Conservation (phyloP, 2,113 vertebrate genomes). For the Coregonus clupeaformis region DNA sequence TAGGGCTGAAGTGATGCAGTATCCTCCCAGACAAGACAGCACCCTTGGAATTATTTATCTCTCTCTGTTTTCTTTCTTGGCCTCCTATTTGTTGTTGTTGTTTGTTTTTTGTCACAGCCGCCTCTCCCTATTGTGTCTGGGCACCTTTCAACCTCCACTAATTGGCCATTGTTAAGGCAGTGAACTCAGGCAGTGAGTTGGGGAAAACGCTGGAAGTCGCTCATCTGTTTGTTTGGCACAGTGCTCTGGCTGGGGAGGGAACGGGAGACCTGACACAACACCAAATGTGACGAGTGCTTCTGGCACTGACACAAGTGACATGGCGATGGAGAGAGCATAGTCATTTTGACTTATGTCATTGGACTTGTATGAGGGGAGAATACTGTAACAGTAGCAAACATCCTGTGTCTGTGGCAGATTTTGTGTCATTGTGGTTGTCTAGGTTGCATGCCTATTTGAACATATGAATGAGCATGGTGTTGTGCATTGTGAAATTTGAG, state of each 20-base stretch:
- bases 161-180: constrained; percentile 45
- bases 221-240: constrained; percentile 60
- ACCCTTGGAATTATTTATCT: constrained; percentile 51
- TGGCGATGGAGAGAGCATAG: no score
- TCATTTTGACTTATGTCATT: constrained; percentile 17
- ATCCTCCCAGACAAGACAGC: constrained; percentile 25
- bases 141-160: constrained; percentile 46
- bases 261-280: no score
- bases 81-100: constrained; percentile 30
- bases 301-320: no score
- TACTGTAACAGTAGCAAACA: no score
- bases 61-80: no score
- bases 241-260: no score
- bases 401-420: constrained; percentile 55
- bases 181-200: constrained; percentile 28
- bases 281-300: constrained; percentile 53
- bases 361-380: no score
- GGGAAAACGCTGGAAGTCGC: constrained; percentile 19
- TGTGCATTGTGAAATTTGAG: no score
- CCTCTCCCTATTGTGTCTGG: constrained; percentile 35
- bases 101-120: constrained; percentile 36
- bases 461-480: no score
- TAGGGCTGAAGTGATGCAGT: constrained; percentile 11
- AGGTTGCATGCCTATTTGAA: no score
- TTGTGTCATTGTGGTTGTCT: constrained; percentile 22